Conservation (phyloP, 2,113 vertebrate genomes). For the Euleptes europaea region DNA sequence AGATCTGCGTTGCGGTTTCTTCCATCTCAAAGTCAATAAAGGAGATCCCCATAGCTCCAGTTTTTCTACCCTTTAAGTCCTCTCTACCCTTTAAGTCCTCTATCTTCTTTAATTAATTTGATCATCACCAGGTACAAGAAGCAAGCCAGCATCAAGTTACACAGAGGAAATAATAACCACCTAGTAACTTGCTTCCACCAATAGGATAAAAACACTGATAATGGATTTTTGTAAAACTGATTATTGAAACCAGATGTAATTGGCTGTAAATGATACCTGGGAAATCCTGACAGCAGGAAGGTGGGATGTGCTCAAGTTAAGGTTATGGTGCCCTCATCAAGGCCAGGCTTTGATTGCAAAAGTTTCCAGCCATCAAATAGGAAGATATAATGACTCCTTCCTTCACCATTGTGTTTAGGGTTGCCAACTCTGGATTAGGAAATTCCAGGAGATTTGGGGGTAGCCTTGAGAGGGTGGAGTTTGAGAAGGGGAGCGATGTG, state of each 20-base stretch:
- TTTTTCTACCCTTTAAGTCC: too few relatives aligned
- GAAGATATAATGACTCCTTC: neutral
- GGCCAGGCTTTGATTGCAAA: neutral
- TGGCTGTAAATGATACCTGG: neutral
- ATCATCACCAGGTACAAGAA: fast-evolving
- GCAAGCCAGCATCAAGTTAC: neutral
- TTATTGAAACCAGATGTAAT: fast-evolving
- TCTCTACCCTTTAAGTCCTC: too few relatives aligned
- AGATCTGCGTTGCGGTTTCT: too few relatives aligned
- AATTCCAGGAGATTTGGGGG: too few relatives aligned
- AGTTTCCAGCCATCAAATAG: neutral
- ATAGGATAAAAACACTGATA: neutral
- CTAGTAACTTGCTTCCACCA: neutral
- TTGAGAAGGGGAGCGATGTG: too few relatives aligned
- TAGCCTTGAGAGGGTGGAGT: neutral
- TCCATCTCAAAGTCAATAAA: too few relatives aligned
- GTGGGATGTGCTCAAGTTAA: neutral
- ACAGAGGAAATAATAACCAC: neutral
- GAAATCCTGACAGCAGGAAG: constrained; percentile 8
- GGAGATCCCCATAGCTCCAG: too few relatives aligned
- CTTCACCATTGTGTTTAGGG: neutral
- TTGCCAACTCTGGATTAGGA: too few relatives aligned
- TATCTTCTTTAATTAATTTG: neutral
- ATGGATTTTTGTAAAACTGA: neutral
- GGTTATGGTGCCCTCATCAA: neutral